phyloP scores from a whole-genome alignment of 2,888 invertebrate species.

The Atrina japonica region DNA sequence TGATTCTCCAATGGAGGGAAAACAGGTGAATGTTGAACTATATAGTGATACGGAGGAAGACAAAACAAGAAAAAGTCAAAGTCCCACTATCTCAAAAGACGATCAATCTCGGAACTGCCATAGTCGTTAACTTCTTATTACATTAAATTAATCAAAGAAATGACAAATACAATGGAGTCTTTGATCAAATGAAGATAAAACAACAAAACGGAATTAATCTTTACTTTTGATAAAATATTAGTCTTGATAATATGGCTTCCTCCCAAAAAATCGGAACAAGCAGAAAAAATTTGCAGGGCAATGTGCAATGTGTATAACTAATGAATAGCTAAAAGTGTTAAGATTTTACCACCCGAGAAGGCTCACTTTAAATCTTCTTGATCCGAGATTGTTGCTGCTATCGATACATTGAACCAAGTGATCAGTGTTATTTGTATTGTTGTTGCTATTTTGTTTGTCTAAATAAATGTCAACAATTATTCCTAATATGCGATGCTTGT shows the following conservation, averaged over 20 bases:
- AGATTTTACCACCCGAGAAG: constrained; percentile 25
- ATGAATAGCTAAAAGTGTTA: constrained; percentile 29
- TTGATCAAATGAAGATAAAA: no score
- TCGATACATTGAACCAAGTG: constrained; percentile 4
- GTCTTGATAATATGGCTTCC: no score
- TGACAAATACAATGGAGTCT: no score
- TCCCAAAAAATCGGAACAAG: no score
- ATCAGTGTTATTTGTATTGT: constrained; percentile 30
- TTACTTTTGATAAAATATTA: no score
- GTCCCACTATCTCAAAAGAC: neutral
- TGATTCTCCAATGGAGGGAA: constrained; percentile 29
- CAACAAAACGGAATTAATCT: no score
- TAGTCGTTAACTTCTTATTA: constrained; percentile 15
- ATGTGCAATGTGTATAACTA: constrained; percentile 34
- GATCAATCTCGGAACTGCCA: constrained; percentile 1
- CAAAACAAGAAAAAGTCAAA: constrained; percentile 1
- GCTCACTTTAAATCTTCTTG: constrained; percentile 11
- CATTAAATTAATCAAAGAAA: constrained; percentile 1
- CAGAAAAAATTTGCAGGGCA: constrained; percentile 26
- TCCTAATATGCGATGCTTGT: constrained; percentile 26
- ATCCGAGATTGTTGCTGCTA: constrained; percentile 27
- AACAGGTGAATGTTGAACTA: constrained; percentile 36
- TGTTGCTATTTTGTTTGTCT: constrained; percentile 40
- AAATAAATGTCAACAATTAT: constrained; percentile 40
- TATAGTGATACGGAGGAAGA: constrained; percentile 37